Evolutionary conservation across 2,888 invertebrate genomes (phyloP), one percentile per base, ranked within the genome.

Genomic region (Smittia sp.): DNA sequence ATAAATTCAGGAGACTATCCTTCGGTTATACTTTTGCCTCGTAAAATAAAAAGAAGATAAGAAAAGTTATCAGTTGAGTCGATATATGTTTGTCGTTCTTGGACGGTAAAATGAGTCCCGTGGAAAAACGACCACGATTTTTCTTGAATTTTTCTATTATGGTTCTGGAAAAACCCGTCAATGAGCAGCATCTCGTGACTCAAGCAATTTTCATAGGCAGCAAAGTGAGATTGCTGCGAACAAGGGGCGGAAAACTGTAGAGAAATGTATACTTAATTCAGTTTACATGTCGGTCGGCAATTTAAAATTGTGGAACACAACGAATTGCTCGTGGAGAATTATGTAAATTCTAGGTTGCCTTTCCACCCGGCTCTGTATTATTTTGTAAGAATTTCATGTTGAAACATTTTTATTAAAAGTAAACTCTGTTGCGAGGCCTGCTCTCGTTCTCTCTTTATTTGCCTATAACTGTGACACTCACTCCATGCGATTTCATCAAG

Each of bases 221-320:
- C 25, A n/a, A 27, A 27, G 27, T 25, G 13, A 7, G 27, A 27
- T 15, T 18, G 38, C 22, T 66, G 32, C 32, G 6, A 15, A 38
- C n/a, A 11, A 24, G 6, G 65, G 27, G 65, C 18, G 32, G n/a
- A 65, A 67, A 39, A 39, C 66, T n/a, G 25, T 13, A 18, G 66
- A 32, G 22, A 24, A 39, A 72, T 72, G 72, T 72, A 27, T 69
- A 52, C n/a, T n/a, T 69, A 69, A 69, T 69, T 69, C 54, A 72
- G 72, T 72, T 72, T 72, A 72, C 72, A 72, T 72, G 72, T 72
- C 72, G 62, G 27, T 54, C 54, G 62, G 62, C 72, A 72, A 72
- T 72, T 72, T 72, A 72, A n/a, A 72, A 72, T 62, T 62, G 38
- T 22, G 25, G 13, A 69, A 54, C 41, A 24, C 32, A 27, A 38